phyloP scores from a whole-genome alignment of 1,140 invertebrate genomes.

The Ganaspis sp. region DNA sequence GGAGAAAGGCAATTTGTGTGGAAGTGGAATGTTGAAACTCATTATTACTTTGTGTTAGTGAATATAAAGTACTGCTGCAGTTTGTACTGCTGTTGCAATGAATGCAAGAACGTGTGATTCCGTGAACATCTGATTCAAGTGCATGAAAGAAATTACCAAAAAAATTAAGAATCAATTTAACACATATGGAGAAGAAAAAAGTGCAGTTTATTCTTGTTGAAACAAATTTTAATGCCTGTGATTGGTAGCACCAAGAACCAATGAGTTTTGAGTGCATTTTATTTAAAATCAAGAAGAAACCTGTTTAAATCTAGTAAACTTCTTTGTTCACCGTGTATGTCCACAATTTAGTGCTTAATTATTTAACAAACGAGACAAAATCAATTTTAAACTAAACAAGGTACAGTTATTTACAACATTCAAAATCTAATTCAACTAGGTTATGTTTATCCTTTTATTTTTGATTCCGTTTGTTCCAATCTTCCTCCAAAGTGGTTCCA shows the following conservation, averaged over 20 bases:
- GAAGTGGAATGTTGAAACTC: background rate
- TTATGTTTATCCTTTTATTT: no score
- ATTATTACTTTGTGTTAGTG: background rate
- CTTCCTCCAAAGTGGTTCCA: no score
- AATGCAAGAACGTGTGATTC: background rate
- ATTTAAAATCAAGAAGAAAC: no score
- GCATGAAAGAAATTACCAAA: background rate
- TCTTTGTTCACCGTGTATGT: background rate
- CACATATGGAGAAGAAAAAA: conserved; percentile 4
- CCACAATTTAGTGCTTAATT: background rate
- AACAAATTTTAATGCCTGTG: background rate
- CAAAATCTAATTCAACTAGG: no score
- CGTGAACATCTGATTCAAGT: background rate
- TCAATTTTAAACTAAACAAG: no score
- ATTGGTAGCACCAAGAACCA: background rate
- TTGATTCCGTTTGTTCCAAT: no score
- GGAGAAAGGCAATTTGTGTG: background rate
- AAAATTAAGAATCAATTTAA: background rate
- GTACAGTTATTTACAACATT: no score
- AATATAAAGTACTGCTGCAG: background rate
- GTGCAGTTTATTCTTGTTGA: background rate
- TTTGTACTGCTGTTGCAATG: background rate
- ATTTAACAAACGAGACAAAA: no score
- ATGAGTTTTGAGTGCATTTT: background rate
- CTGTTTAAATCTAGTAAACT: no score